Evolutionary conservation across 1,140 invertebrate genomes (phyloP).

Genomic region (Gonatopus flavifemur): DNA sequence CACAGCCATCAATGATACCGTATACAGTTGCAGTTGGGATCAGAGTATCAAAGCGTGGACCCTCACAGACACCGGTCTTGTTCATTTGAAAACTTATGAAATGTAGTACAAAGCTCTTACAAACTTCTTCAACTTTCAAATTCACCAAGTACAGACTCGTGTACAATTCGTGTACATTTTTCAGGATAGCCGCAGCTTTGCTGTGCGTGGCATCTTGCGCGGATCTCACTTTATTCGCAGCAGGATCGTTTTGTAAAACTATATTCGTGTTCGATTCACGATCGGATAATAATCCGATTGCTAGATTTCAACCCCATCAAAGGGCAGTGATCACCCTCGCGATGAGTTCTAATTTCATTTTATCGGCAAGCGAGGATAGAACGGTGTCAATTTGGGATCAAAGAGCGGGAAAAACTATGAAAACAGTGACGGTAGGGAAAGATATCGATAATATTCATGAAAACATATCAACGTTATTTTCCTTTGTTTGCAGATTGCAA

Average conservation of each 20-base stretch:
- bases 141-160: too few relatives aligned
- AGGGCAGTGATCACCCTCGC: slow-evolving; percentile 42
- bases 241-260: slow-evolving; percentile 39
- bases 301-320: slow-evolving; percentile 38
- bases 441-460: too few relatives aligned
- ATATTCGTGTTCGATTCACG: slow-evolving; percentile 46
- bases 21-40: slow-evolving; percentile 55
- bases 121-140: too few relatives aligned
- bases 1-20: slow-evolving; percentile 36
- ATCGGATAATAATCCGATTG: slow-evolving; percentile 21
- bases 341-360: slow-evolving; percentile 44
- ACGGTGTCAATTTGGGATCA: slow-evolving; percentile 49
- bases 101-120: slow-evolving; percentile 33
- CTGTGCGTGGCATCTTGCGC: slow-evolving; percentile 41
- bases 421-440: slow-evolving; percentile 39
- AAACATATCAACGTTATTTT: too few relatives aligned
- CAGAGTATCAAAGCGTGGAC: slow-evolving; percentile 43
- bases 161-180: slow-evolving; percentile 13
- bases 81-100: slow-evolving; percentile 34
- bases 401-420: slow-evolving; percentile 35
- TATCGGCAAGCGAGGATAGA: slow-evolving; percentile 51
- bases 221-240: slow-evolving; percentile 36
- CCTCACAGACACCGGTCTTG: slow-evolving; percentile 27
- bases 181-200: slow-evolving; percentile 32
- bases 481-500: slow-evolving; percentile 34